Percentiles rank a stretch among this genome's conserved stretches.
phyloP scores from a whole-genome alignment of 2,888 invertebrate species.

The Aethes cnicana region DNA sequence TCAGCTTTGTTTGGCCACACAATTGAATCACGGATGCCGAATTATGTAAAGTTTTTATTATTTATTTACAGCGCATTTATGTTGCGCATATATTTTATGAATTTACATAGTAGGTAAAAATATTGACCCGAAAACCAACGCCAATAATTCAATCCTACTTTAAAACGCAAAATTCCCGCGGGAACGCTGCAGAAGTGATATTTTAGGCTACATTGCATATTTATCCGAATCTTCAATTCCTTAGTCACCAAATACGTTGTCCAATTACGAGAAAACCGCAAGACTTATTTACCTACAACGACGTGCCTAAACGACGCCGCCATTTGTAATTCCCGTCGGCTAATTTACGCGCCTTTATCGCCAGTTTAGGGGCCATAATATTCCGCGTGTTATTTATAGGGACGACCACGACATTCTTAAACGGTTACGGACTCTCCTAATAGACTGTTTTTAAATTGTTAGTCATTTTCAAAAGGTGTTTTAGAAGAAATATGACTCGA shows the following conservation, averaged over 20 bases:
- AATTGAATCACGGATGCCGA: not conserved
- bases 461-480: constrained; percentile 24
- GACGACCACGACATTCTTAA: constrained; percentile 12
- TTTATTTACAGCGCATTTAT: too few relatives aligned
- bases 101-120: too few relatives aligned
- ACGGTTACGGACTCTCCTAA: constrained; percentile 25
- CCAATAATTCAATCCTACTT: too few relatives aligned
- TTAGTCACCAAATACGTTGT: too few relatives aligned
- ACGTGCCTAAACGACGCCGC: constrained; percentile 22
- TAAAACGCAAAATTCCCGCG: too few relatives aligned
- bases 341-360: constrained; percentile 57
- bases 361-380: constrained; percentile 49
- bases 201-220: not conserved
- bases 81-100: too few relatives aligned
- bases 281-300: not conserved
- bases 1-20: constrained; percentile 10
- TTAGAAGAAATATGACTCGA: constrained; percentile 10
- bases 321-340: constrained; percentile 39
- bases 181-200: too few relatives aligned
- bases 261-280: not conserved
- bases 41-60: constrained; percentile 1
- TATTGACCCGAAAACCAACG: too few relatives aligned
- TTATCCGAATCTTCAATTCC: not conserved
- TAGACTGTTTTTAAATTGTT: constrained; percentile 27
- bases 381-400: constrained; percentile 44